Evolutionary conservation across 1,140 invertebrate species (phyloP), one percentile per base, ranked within the genome.

Genomic region (Bemisia tabaci): DNA sequence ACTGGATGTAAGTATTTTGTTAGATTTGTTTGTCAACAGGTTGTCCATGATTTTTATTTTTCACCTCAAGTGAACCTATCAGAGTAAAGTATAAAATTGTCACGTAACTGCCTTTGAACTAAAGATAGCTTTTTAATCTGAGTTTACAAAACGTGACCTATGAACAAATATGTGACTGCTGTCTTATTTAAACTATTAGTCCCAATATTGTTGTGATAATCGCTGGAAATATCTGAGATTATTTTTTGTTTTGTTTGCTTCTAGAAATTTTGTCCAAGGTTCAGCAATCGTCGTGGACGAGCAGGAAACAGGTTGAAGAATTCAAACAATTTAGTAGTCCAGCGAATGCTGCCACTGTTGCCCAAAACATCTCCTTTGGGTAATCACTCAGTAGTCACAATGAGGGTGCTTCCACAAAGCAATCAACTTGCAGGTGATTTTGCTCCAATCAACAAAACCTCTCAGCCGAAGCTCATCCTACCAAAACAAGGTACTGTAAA

Each of bases 251-350:
- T 33, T 59, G 69, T 65, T 65, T 27, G 2, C 23, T 64, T 69
- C 11, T 22, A 69, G 68, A 69, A 69, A 67, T 27, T 69, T 2
- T 27, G 63, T 33, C 68, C 68, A 27, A 67, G 68, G 58, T 69
- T 63, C 60, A 66, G 68, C 58, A 66, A 69, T 59, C 33, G 68
- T 27, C 22, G 48, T 33, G 68, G 68, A 65, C 65, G 82, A 73
- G 72, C 74, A 68, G 69, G 79, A 33, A 59, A 72, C 69, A 22
- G 76, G 80, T 27, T 77, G 77, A 48, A 48, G 33, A 48, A 48
- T 17, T 5, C 33, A 26, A 81, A 83, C 70, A 82, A 78, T 73
- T 78, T 84, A 2, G 80, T 85, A 27, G 82, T 84, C 12, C 83
- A 84, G 74, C 75, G 83, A 64, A 79, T 81, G 74, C 71, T 83